Conservation (phyloP, 2,113 vertebrate species). For the Apteryx owenii region DNA sequence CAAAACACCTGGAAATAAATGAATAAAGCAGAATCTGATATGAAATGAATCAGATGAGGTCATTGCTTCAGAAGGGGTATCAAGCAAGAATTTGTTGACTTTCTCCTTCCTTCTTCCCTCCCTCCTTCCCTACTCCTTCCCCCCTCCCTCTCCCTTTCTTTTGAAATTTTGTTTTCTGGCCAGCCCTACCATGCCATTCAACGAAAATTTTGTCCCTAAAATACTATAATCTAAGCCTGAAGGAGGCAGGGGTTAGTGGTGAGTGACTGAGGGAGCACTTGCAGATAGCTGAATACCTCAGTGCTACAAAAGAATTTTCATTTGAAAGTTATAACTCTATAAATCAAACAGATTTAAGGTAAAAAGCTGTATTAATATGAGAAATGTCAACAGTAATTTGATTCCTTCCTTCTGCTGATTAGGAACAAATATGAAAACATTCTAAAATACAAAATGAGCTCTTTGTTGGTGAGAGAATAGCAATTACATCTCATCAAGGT, state of each 20-base stretch:
- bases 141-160: background rate
- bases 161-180: background rate
- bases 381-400: background rate
- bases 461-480: slow-evolving; percentile 24
- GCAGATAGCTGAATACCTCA: background rate
- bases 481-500: slow-evolving; percentile 24
- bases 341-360: background rate
- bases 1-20: background rate
- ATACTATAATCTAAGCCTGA: background rate
- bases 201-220: background rate
- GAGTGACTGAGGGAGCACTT: too few species aligned
- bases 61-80: background rate
- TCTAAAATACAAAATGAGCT: background rate
- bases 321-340: background rate
- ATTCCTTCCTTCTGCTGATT: background rate
- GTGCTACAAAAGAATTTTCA: background rate
- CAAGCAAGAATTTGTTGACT: background rate
- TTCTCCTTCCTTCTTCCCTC: background rate
- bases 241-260: background rate
- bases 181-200: background rate
- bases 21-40: background rate
- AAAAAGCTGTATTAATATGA: background rate
- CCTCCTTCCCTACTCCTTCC: too few species aligned
- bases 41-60: background rate
- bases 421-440: background rate